Evolutionary conservation across 2,888 invertebrate species (phyloP).

Genomic region (Sarcophaga carnaria): DNA sequence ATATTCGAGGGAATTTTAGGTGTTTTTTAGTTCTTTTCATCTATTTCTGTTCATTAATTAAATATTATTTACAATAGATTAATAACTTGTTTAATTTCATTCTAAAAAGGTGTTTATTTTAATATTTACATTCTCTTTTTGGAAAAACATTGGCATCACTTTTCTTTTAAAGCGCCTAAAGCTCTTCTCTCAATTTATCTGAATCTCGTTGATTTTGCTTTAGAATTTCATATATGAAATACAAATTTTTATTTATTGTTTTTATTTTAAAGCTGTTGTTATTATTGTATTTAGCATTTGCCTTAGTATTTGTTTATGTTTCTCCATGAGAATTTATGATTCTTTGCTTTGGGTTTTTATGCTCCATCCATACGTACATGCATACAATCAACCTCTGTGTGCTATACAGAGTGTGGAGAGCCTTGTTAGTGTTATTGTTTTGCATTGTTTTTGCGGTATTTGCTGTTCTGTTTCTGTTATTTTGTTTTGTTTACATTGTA

Average conservation of each 20-base stretch:
- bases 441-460: not conserved
- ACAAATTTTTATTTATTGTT: too few relatives aligned
- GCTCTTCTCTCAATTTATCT: not conserved
- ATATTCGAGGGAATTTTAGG: too few relatives aligned
- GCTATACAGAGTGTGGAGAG: too few relatives aligned
- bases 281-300: not conserved
- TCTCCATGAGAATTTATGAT: too few relatives aligned
- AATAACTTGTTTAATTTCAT: too few relatives aligned
- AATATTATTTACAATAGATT: too few relatives aligned
- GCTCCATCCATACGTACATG: too few relatives aligned
- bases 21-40: too few relatives aligned
- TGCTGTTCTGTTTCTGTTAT: too few relatives aligned
- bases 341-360: too few relatives aligned
- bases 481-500: not conserved
- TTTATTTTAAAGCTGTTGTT: not conserved
- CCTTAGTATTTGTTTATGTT: not conserved
- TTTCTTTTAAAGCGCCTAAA: slow-evolving; percentile 1
- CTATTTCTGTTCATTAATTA: too few relatives aligned
- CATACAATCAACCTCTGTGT: too few relatives aligned
- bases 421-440: not conserved
- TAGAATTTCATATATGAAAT: not conserved
- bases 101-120: not conserved
- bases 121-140: not conserved
- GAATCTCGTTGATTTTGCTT: not conserved
- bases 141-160: not conserved